These are phyloP conservation scores for Protonibea diacanthus DNA, from an alignment of 2,797 vertebrate genomes.

Conservation along the genomic window DNA sequence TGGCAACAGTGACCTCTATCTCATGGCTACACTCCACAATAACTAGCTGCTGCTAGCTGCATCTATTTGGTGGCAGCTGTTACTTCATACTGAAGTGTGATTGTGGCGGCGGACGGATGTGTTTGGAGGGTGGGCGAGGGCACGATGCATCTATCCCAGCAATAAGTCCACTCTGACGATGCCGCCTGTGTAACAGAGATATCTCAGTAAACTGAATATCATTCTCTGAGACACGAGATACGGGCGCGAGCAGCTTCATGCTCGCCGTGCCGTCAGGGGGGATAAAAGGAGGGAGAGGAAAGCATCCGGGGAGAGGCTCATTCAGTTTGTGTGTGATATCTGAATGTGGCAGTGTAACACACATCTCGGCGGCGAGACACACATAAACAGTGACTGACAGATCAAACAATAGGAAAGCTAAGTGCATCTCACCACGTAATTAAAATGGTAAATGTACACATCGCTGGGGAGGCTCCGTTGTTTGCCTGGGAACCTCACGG, in stretches of 20 bases:
- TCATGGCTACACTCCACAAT: constrained; percentile 60
- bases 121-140: constrained; percentile 42
- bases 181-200: constrained; percentile 74
- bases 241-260: constrained; percentile 35
- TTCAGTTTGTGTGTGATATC: constrained; percentile 28
- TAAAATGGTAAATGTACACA: neutral
- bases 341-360: neutral
- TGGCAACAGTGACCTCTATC: constrained; percentile 75
- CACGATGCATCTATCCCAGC: constrained; percentile 60
- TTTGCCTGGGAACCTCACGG: neutral
- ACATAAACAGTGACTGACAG: constrained; percentile 12
- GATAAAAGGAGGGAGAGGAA: constrained; percentile 36
- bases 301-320: constrained; percentile 18
- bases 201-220: constrained; percentile 68
- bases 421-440: constrained; percentile 6
- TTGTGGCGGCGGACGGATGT: constrained; percentile 58
- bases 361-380: neutral
- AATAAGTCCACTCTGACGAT: constrained; percentile 57
- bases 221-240: constrained; percentile 53
- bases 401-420: neutral
- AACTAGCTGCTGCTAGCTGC: constrained; percentile 62
- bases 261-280: constrained; percentile 25
- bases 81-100: constrained; percentile 54
- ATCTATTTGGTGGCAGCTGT: constrained; percentile 69
- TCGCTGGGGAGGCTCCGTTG: neutral